Conservation (phyloP, 2,888 invertebrate genomes). For the Choreutis nemorana region DNA sequence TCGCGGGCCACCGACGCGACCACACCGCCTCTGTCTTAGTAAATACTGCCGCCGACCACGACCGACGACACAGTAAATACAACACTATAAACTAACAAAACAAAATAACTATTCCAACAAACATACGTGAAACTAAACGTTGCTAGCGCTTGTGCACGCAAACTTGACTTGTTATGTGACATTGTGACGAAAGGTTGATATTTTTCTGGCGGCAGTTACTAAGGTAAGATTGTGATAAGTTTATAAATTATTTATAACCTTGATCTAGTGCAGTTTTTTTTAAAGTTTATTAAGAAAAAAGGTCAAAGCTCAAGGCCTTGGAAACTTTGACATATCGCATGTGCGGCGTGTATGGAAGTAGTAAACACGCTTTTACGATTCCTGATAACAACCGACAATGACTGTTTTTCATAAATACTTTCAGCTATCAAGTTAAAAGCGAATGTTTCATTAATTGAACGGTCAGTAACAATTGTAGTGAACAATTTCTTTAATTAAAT, state of each 20-base stretch:
- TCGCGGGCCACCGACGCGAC: conserved; percentile 24
- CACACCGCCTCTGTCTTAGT: conserved; percentile 28
- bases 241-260: conserved; percentile 7
- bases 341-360: conserved; percentile 19
- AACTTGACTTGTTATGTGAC: conserved; percentile 33
- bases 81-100: conserved; percentile 4
- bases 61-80: conserved; percentile 9
- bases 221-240: conserved; percentile 31
- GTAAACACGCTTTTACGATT: conserved; percentile 25
- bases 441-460: too few relatives aligned
- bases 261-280: too few relatives aligned
- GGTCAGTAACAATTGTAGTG: too few relatives aligned
- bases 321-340: conserved; percentile 17
- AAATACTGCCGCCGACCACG: conserved; percentile 40
- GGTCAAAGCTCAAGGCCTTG: conserved; percentile 20
- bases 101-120: neutral
- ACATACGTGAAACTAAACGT: neutral
- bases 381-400: conserved; percentile 25
- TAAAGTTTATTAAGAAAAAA: too few relatives aligned
- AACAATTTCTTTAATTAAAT: too few relatives aligned
- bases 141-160: too few relatives aligned
- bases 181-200: conserved; percentile 28
- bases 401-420: too few relatives aligned
- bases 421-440: too few relatives aligned
- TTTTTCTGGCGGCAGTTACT: conserved; percentile 39